phyloP scores from a whole-genome alignment of 2,113 vertebrate species.

The Cervus canadensis region DNA sequence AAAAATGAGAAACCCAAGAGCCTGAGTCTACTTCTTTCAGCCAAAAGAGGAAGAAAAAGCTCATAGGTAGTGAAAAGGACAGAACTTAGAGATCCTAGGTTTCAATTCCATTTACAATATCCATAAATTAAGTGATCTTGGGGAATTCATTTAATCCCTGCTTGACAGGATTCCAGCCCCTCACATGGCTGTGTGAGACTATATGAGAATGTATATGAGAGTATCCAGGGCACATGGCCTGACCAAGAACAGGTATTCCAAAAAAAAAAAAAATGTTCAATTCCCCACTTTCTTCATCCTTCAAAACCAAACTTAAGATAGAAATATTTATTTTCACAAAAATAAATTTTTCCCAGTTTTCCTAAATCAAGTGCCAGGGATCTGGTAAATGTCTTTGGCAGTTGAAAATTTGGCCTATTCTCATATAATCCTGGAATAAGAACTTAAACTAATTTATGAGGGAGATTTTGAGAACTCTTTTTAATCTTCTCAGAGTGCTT shows the following conservation, averaged over 20 bases:
- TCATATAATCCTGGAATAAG: conserved; percentile 53
- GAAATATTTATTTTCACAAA: conserved; percentile 53
- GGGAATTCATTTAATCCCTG: background rate
- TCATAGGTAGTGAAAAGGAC: background rate
- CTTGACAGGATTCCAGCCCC: background rate
- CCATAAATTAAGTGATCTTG: background rate
- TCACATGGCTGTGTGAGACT: background rate
- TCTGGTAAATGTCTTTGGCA: conserved; percentile 67
- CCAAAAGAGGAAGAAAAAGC: background rate
- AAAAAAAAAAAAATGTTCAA: background rate
- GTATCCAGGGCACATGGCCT: background rate
- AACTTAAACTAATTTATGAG: conserved; percentile 61
- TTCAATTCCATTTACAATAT: background rate
- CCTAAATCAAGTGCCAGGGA: conserved; percentile 53
- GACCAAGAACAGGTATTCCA: background rate
- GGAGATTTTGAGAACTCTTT: conserved; percentile 48
- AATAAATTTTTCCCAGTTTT: conserved; percentile 58
- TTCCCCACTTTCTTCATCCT: conserved; percentile 1
- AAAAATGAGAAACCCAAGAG: background rate
- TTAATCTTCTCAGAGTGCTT: conserved; percentile 42
- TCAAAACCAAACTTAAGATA: conserved; percentile 33
- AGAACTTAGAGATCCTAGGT: background rate
- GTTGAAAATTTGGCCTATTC: conserved; percentile 45
- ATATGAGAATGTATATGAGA: background rate
- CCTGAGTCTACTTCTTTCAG: background rate